phyloP scores from a whole-genome alignment of 2,113 vertebrate species.

The Toxostoma redivivum region DNA sequence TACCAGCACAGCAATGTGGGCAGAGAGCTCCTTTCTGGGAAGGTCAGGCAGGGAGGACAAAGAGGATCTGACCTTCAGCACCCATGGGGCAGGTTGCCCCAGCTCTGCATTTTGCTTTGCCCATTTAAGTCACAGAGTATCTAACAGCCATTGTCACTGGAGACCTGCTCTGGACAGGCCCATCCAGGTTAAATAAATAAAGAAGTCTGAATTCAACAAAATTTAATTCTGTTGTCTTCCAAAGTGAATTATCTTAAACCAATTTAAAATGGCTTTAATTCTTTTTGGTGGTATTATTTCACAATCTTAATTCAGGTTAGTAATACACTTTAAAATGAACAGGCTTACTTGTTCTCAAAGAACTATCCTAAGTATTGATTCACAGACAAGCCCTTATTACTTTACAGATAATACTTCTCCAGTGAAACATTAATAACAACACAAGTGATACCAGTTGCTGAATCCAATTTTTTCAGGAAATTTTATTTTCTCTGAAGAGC shows the following conservation, averaged over 20 bases:
- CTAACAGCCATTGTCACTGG: background rate
- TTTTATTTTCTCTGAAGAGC: background rate
- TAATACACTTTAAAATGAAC: background rate
- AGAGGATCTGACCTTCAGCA: background rate
- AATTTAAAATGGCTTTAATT: background rate
- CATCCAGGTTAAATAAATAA: background rate
- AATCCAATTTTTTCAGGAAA: background rate
- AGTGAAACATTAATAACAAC: background rate
- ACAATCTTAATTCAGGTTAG: background rate
- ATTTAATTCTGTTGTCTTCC: background rate
- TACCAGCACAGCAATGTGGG: rapidly evolving
- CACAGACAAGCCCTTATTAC: background rate
- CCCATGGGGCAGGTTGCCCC: background rate
- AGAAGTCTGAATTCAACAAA: background rate
- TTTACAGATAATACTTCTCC: background rate
- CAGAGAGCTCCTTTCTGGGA: background rate
- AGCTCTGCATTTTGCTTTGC: background rate
- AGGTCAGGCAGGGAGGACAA: rapidly evolving
- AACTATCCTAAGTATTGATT: background rate
- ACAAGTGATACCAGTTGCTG: background rate
- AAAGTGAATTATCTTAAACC: background rate
- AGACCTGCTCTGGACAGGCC: background rate
- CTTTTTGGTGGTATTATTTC: background rate
- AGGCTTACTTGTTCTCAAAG: background rate
- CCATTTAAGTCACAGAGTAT: background rate